Base-by-base conservation (phyloP, 2,888 invertebrate genomes). In the Neria commutata region DNA sequence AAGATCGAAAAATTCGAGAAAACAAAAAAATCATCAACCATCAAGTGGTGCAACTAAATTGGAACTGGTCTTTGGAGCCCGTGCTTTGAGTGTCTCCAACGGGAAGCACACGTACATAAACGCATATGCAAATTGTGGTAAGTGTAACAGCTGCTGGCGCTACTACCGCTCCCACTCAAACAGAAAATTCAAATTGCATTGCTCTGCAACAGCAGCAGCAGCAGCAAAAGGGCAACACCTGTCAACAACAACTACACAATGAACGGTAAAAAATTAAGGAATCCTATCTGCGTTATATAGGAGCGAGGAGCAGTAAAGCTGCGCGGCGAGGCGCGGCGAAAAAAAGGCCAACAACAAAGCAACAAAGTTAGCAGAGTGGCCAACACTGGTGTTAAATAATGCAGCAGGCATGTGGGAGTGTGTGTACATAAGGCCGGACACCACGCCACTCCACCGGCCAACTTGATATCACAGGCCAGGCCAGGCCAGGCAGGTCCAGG, bases 401-500 rank as follows among this genome's bases (percentile, higher is more conserved):
- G 50, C 34, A 19, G 14, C 50, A 29, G 14, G 50, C 50, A 19
- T 34, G 14, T 19, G 17, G 6, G 11, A 29, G 11, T 29, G 11
- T 8, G 21, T 34, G 34, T 34, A 50, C 50, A 50, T 50, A 50
- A 21, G 34, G 19, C 34, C 19, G 5, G 21, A 16, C 26, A 21
- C 3, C 21, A 34, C 58, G 58, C 55, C 54, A 58, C 49, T 52
- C 55, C 48, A 55, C 55, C 61, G n/a, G n/a, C n/a, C n/a, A n/a
- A n/a, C n/a, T n/a, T n/a, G n/a, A n/a, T n/a, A n/a, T n/a, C n/a
- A n/a, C n/a, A n/a, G n/a, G n/a, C n/a, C n/a, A n/a, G 71, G 71
- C 54, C 45, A 37, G 37, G 47, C 42, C 54, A 62, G 47, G 33
- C 47, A 16, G 29, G 37, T 37, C 3, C 40, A 40, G 47, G 25